These are phyloP conservation scores for Dione vanillae DNA, from an alignment of 2,888 invertebrate genomes.

Conservation along the genomic window DNA sequence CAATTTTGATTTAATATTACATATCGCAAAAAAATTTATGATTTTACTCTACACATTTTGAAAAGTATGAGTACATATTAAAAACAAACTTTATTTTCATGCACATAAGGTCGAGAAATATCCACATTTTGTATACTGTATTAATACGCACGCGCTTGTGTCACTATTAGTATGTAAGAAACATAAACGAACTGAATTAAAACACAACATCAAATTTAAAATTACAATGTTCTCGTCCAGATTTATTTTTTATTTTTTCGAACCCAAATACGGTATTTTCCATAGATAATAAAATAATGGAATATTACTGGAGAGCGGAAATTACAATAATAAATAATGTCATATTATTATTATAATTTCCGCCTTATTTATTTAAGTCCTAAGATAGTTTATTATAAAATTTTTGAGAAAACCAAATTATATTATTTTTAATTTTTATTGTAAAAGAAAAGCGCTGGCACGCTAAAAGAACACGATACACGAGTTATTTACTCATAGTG, in stretches of 20 bases:
- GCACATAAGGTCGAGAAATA: background rate
- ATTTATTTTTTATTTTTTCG: constrained; percentile 17
- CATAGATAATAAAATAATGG: constrained; percentile 26
- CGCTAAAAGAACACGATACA: background rate
- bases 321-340: too few relatives aligned
- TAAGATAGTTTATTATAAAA: too few relatives aligned
- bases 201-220: constrained; percentile 32
- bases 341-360: too few relatives aligned
- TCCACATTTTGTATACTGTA: background rate
- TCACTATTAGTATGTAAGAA: constrained; percentile 22
- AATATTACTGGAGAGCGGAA: constrained; percentile 24
- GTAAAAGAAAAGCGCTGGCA: too few relatives aligned
- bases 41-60: too few relatives aligned
- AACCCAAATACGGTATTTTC: constrained; percentile 33
- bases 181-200: constrained; percentile 31
- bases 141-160: background rate
- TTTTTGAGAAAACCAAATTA: too few relatives aligned
- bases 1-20: too few relatives aligned
- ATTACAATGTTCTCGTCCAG: constrained; percentile 21
- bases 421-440: background rate
- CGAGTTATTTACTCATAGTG: too few relatives aligned
- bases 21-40: too few relatives aligned
- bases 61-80: background rate
- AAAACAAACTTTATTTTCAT: background rate
- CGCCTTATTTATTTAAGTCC: too few relatives aligned